Evolutionary conservation across 2,797 vertebrate genomes (phyloP).

Genomic region (Lacerta viridis): DNA sequence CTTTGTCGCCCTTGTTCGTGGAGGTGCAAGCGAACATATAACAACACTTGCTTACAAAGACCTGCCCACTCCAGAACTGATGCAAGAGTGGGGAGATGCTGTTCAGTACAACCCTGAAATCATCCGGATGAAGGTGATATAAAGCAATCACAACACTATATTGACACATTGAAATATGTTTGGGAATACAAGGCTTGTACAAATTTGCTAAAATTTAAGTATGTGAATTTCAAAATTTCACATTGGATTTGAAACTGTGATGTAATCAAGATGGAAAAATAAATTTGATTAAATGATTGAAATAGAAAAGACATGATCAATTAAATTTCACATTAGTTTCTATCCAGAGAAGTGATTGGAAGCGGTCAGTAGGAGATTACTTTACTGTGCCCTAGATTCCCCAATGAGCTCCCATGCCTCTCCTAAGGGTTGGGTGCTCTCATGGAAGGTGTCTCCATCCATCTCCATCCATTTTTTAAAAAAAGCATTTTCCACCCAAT

Average conservation of each 20-base stretch:
- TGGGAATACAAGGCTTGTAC: too few relatives aligned
- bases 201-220: background rate
- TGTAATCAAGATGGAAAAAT: background rate
- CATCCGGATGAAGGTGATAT: constrained; percentile 84
- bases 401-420: too few relatives aligned
- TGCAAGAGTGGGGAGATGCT: constrained; percentile 91
- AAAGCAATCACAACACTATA: background rate
- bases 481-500: background rate
- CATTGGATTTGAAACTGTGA: background rate
- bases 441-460: background rate
- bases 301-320: background rate
- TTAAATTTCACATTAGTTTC: constrained; percentile 3
- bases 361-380: too few relatives aligned
- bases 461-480: background rate
- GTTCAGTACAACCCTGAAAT: constrained; percentile 92
- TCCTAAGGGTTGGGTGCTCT: background rate
- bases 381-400: too few relatives aligned
- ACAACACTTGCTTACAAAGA: constrained; percentile 81
- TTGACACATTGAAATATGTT: background rate
- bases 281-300: background rate
- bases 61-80: constrained; percentile 85
- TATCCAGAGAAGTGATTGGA: background rate
- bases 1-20: constrained; percentile 83
- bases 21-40: constrained; percentile 88
- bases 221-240: background rate